These are phyloP conservation scores for Solea senegalensis DNA, from an alignment of 2,113 vertebrate species.

Conservation along the genomic window DNA sequence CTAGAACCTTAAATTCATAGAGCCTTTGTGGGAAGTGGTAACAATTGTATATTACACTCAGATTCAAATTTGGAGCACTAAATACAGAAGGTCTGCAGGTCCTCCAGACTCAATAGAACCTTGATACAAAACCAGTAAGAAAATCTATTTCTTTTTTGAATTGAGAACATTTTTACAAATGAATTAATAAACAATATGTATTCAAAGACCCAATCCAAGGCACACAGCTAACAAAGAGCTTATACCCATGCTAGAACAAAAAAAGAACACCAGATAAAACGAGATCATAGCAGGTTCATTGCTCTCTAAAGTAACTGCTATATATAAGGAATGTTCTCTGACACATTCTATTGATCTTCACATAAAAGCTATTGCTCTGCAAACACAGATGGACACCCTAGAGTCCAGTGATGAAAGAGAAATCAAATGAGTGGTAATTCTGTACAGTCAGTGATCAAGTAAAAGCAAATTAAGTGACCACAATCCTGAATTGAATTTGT, in stretches of 20 bases:
- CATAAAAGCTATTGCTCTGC: not conserved
- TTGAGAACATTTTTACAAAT: not conserved
- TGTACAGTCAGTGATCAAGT: not conserved
- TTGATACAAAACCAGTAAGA: not conserved
- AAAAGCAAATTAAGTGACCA: not conserved
- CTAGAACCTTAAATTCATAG: not conserved
- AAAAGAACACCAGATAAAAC: not conserved
- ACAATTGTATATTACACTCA: not conserved
- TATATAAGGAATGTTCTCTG: not conserved
- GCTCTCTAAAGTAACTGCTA: not conserved
- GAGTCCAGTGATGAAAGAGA: not conserved
- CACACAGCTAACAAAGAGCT: not conserved
- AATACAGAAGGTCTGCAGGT: not conserved
- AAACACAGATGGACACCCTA: not conserved
- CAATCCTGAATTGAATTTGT: not conserved
- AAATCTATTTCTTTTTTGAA: not conserved
- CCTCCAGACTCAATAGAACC: not conserved
- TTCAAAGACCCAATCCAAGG: too few species aligned
- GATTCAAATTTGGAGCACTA: not conserved
- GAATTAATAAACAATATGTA: too few species aligned
- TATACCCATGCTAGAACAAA: not conserved
- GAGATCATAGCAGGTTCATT: not conserved
- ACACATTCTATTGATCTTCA: not conserved
- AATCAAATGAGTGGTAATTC: not conserved
- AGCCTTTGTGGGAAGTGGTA: not conserved